Conservation (phyloP, 35 echinoderm and acorn worm species). For the Heliocidaris erythrogramma region DNA sequence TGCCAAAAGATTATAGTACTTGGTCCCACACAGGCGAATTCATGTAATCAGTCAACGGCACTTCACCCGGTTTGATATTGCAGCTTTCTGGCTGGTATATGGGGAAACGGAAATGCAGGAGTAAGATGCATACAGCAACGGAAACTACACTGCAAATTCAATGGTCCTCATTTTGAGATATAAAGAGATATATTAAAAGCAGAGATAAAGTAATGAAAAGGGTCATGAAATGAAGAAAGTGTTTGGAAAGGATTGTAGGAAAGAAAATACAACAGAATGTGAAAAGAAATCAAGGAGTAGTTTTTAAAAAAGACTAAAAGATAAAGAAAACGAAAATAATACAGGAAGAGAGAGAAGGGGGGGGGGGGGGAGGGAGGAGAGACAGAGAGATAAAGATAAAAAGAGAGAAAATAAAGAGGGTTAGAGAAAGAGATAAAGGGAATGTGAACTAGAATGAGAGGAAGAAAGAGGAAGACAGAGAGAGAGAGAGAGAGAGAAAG, state of each 20-base stretch:
- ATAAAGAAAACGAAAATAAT: background rate
- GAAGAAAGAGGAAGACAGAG: slow-evolving; percentile 25
- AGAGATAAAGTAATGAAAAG: too few species aligned
- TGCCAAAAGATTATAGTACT: slow-evolving; percentile 25
- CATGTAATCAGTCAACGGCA: slow-evolving; percentile 26
- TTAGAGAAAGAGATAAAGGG: background rate
- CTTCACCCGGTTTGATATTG: background rate
- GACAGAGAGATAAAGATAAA: background rate
- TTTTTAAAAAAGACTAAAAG: background rate
- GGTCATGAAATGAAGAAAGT: background rate
- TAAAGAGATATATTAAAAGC: background rate
- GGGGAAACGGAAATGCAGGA: background rate
- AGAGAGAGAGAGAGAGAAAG: background rate
- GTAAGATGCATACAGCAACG: slow-evolving; percentile 11
- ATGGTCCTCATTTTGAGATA: background rate
- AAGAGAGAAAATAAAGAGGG: background rate
- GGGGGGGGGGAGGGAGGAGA: background rate
- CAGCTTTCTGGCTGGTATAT: slow-evolving; percentile 6
- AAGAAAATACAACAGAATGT: background rate
- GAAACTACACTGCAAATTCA: background rate
- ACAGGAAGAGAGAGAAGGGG: background rate
- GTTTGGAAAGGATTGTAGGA: background rate
- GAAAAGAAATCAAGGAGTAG: background rate
- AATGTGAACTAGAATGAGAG: background rate
- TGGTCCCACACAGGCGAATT: slow-evolving; percentile 24